phyloP scores from a whole-genome alignment of 2,113 vertebrate genomes.

The Pipa parva region DNA sequence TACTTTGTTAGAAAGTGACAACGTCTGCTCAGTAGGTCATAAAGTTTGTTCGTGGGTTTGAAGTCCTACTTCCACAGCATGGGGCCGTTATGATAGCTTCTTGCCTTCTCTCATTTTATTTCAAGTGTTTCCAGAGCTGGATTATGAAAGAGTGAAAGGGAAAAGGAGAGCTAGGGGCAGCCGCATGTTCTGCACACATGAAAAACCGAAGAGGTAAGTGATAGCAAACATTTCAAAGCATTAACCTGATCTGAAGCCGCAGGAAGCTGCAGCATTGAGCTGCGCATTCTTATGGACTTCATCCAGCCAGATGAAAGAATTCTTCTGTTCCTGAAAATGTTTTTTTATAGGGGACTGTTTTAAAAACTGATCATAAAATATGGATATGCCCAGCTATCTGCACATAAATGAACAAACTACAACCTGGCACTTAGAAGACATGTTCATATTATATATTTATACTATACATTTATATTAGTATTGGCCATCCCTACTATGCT shows the following conservation, averaged over 20 bases:
- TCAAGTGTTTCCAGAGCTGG: conserved; percentile 34
- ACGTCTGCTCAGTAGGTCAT: conserved; percentile 31
- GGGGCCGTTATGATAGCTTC: conserved; percentile 35
- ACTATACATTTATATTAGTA: too few species aligned
- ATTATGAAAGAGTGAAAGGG: conserved; percentile 29
- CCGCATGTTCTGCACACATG: conserved; percentile 31
- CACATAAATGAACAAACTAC: conserved; percentile 14
- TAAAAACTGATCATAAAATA: conserved; percentile 16
- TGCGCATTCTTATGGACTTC: conserved; percentile 33
- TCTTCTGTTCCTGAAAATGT: conserved; percentile 28
- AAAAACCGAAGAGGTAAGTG: conserved; percentile 38
- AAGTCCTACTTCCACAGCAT: conserved; percentile 34
- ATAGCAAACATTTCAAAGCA: conserved; percentile 42
- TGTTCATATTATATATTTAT: too few species aligned
- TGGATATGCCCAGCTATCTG: conserved; percentile 14
- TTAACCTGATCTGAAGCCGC: conserved; percentile 40
- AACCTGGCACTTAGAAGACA: too few species aligned
- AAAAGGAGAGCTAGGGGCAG: conserved; percentile 37
- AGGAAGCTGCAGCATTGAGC: conserved; percentile 25
- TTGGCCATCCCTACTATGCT: too few species aligned
- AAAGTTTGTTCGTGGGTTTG: conserved; percentile 37
- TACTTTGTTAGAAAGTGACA: conserved; percentile 29
- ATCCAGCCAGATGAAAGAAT: conserved; percentile 31
- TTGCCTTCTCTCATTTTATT: conserved; percentile 35
- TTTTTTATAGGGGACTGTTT: conserved; percentile 4